A percentile compares a stretch with the other conserved stretches of the same genome.
Evolutionary conservation across 1,140 invertebrate species (phyloP).

Genomic region (Drosophila ananassae): DNA sequence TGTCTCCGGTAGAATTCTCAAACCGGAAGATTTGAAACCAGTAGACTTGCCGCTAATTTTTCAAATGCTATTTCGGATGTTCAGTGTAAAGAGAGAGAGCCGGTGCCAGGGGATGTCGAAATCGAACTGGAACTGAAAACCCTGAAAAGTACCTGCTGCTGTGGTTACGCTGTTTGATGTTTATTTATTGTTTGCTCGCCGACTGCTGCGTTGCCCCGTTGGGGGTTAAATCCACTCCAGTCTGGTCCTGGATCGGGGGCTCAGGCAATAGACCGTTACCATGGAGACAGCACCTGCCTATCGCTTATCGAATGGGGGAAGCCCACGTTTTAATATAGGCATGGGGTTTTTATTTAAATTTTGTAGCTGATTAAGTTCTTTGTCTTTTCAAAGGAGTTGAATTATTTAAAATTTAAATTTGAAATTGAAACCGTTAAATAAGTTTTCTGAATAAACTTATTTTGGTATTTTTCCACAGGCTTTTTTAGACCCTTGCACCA

Average conservation of each 20-base stretch:
- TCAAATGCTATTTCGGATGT: conserved; percentile 10
- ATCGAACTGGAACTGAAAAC: conserved; percentile 64
- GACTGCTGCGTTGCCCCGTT: conserved; percentile 28
- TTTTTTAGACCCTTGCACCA: not conserved
- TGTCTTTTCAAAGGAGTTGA: no score
- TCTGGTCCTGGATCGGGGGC: not conserved
- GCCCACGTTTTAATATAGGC: no score
- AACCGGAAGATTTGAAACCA: conserved; percentile 4
- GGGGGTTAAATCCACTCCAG: conserved; percentile 12
- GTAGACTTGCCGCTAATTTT: conserved; percentile 4
- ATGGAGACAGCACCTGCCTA: conserved; percentile 24
- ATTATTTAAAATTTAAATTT: no score
- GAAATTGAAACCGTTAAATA: not conserved
- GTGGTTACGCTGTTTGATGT: conserved; percentile 61
- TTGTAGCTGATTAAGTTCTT: no score
- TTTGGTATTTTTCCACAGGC: not conserved
- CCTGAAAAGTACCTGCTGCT: conserved; percentile 55
- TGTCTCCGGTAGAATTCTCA: not conserved
- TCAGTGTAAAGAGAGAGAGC: conserved; percentile 44
- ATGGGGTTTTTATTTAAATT: no score
- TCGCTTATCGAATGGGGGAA: conserved; percentile 21
- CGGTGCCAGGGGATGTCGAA: conserved; percentile 52
- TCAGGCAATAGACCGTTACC: conserved; percentile 20
- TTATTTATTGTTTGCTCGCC: conserved; percentile 65
- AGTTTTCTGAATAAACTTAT: not conserved